Evolutionary conservation across 2,797 vertebrate species (phyloP).

Genomic region (Erpetoichthys calabaricus): DNA sequence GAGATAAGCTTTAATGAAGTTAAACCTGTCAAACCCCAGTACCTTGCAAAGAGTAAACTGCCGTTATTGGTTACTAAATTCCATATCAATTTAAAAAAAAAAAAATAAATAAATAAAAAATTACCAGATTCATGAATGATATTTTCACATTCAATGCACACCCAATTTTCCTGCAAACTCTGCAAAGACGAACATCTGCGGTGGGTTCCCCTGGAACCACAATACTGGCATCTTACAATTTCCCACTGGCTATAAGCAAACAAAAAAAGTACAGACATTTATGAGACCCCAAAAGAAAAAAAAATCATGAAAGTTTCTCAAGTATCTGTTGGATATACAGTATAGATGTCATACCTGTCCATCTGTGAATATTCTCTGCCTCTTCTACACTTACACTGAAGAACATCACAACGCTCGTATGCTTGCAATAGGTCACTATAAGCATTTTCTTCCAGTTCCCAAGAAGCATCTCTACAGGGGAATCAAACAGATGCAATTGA

Average conservation of each 20-base stretch:
- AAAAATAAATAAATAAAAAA: too few species aligned
- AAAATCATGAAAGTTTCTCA: neutral
- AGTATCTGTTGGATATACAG: neutral
- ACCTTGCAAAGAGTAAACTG: too few species aligned
- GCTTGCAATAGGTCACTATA: conserved; percentile 77
- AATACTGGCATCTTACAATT: conserved; percentile 73
- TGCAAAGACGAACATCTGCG: conserved; percentile 66
- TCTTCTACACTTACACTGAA: conserved; percentile 51
- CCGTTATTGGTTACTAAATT: too few species aligned
- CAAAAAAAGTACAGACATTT: neutral
- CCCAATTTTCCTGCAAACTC: conserved; percentile 61
- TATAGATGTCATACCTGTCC: conserved; percentile 39
- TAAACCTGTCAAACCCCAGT: too few species aligned
- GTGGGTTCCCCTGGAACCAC: conserved; percentile 83
- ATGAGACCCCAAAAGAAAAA: neutral
- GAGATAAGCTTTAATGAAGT: too few species aligned
- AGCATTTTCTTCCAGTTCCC: conserved; percentile 90
- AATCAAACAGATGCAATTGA: conserved; percentile 10
- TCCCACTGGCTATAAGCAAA: conserved; percentile 62
- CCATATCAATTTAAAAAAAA: too few species aligned
- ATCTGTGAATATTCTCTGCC: conserved; percentile 62
- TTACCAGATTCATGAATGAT: conserved; percentile 56
- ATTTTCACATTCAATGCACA: conserved; percentile 65
- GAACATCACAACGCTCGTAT: conserved; percentile 66
- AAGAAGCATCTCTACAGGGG: conserved; percentile 78